A percentile compares a stretch with the other conserved stretches of the same genome.
Conservation (phyloP, 2,113 vertebrate genomes). For the Pedionomus torquatus region DNA sequence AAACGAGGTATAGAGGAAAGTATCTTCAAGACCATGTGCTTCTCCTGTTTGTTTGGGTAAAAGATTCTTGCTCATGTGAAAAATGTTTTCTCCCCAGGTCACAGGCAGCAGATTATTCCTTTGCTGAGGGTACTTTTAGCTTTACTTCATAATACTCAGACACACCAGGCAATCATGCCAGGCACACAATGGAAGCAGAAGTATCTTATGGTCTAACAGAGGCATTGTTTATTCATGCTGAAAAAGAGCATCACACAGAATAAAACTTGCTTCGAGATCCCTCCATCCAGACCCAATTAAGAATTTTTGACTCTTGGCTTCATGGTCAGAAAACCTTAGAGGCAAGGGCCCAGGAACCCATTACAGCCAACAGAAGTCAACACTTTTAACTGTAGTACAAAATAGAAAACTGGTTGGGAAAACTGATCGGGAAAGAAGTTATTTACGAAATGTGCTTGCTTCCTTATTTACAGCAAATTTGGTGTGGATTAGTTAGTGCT, state of each 20-base stretch:
- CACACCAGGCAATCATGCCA: not conserved
- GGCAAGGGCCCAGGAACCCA: not conserved
- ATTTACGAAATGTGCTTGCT: not conserved
- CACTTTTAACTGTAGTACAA: not conserved
- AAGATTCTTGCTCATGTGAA: not conserved
- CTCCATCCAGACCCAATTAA: not conserved
- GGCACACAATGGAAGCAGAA: not conserved
- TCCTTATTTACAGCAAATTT: not conserved
- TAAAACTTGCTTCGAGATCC: not conserved
- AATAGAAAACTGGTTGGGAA: not conserved
- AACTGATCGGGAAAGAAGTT: not conserved
- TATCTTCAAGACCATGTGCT: not conserved
- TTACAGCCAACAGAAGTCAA: not conserved
- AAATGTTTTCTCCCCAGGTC: not conserved
- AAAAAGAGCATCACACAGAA: constrained; percentile 7
- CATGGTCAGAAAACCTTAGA: not conserved
- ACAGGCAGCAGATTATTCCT: not conserved
- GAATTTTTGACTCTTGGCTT: not conserved
- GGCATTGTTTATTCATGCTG: not conserved
- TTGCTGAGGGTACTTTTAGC: not conserved
- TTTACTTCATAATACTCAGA: not conserved
- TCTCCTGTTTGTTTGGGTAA: not conserved
- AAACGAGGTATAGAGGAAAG: not conserved
- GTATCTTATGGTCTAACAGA: not conserved
- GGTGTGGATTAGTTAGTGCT: not conserved